phyloP scores from a whole-genome alignment of 2,113 vertebrate genomes.

The Lichenostomus cassidix region DNA sequence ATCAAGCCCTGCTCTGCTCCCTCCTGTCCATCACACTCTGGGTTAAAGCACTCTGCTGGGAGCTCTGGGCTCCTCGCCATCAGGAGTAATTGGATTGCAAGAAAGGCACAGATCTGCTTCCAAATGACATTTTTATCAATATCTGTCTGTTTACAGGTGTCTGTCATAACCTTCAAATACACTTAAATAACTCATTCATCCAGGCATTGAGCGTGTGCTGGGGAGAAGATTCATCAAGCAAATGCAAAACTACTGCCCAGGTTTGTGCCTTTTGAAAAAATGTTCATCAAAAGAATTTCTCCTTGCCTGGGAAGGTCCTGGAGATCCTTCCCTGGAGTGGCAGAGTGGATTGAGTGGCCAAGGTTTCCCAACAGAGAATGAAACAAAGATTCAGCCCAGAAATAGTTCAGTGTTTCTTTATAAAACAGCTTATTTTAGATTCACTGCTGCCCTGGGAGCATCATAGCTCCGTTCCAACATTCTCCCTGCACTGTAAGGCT shows the following conservation, averaged over 20 bases:
- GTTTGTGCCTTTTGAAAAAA: neutral
- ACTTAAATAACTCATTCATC: constrained; percentile 59
- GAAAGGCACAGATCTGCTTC: constrained; percentile 28
- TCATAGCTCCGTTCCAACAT: neutral
- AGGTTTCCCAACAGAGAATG: neutral
- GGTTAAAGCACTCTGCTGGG: constrained; percentile 17
- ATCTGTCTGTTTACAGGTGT: constrained; percentile 67
- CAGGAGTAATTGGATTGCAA: constrained; percentile 53
- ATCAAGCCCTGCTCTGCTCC: neutral
- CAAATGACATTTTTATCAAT: constrained; percentile 65
- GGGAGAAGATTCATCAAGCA: constrained; percentile 16
- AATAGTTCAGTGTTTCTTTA: neutral
- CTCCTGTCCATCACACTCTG: neutral
- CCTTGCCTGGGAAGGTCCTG: neutral
- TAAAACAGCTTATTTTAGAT: neutral
- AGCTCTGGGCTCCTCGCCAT: constrained; percentile 52
- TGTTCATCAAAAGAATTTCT: neutral
- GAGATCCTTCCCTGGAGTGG: neutral
- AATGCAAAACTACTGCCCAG: neutral
- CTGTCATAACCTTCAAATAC: constrained; percentile 69
- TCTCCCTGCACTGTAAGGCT: neutral
- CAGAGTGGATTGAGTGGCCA: fast-evolving
- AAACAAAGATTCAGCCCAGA: neutral
- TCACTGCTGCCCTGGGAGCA: neutral
- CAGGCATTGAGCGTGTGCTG: neutral